Base-by-base conservation (phyloP, 2,888 invertebrate species). In the Anoncus sp. region DNA sequence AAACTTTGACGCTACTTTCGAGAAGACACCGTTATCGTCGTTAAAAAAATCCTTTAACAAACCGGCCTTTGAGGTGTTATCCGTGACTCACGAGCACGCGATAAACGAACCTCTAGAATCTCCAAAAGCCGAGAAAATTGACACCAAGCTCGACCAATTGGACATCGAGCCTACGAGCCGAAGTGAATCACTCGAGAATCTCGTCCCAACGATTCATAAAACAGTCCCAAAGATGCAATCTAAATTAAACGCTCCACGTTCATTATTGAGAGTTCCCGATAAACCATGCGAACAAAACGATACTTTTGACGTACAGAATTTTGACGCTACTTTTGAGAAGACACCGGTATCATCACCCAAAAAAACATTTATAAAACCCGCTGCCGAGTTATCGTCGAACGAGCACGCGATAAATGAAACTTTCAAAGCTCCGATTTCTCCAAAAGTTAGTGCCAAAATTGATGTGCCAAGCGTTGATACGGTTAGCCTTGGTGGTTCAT, bases 261-360 rank as follows among this genome's bases (percentile, higher is more conserved):
- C 81, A 40, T 80, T 87, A 3, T 86, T 90, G 0, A 89, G 86
- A 22, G 79, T 89, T 27, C 89, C 90, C 40, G 40, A 40, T 31
- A 31, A 4, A 31, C 31, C 31, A 7, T 31, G 7, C 31, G 31
- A 74, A 38, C n/a, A 40, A n/a, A 74, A 60, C n/a, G 47, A 69
- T n/a, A 45, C 55, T 7, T 45, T 63, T 27, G 38, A 69, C 1
- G 20, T 51, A 12, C n/a, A 40, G 0, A 65, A 69, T 18, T 65
- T 65, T n/a, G 55, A 78, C 51, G 70, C 71, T n/a, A 71, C 75
- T 10, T 78, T 66, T 38, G 71, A 65, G 3, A 75, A 62, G 12
- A 40, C 74, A 24, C 47, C 51, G 22, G 3, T 31, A 9, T 47
- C 31, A 27, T 40, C 60, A 20, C 55, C 31, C 24, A 60, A 35